These are phyloP conservation scores for Cheilosia vernalis DNA, from an alignment of 2,888 invertebrate genomes.

Conservation along the genomic window DNA sequence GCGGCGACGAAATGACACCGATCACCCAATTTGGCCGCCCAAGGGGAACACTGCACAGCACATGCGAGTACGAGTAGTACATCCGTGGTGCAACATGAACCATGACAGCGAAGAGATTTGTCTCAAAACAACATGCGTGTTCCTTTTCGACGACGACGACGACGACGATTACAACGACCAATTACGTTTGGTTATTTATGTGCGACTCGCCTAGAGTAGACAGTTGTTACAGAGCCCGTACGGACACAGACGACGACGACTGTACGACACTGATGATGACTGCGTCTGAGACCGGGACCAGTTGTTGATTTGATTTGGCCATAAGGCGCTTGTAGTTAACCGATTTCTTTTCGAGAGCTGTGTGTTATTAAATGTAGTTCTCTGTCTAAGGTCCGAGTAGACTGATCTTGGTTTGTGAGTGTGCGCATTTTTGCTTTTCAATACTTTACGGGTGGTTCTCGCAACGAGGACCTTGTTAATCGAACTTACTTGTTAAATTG, in stretches of 20 bases:
- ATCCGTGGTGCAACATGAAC: constrained; percentile 69
- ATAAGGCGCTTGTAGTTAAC: constrained; percentile 53
- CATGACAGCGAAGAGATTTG: constrained; percentile 67
- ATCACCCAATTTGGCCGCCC: constrained; percentile 61
- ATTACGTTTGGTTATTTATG: constrained; percentile 66
- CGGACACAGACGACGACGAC: constrained; percentile 28
- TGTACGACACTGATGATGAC: constrained; percentile 42
- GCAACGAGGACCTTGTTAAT: constrained; percentile 22
- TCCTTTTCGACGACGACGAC: constrained; percentile 25
- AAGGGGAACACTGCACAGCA: constrained; percentile 40
- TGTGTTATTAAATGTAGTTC: constrained; percentile 46
- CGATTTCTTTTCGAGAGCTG: constrained; percentile 46
- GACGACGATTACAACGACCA: constrained; percentile 43
- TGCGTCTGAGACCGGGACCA: constrained; percentile 30
- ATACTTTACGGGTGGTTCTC: constrained; percentile 44
- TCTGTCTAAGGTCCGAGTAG: constrained; percentile 22
- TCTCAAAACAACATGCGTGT: constrained; percentile 66
- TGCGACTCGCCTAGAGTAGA: constrained; percentile 59
- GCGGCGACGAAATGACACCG: constrained; percentile 57
- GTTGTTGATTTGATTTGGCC: constrained; percentile 64
- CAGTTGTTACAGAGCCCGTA: constrained; percentile 44
- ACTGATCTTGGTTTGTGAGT: constrained; percentile 38
- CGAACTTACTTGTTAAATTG: constrained; percentile 52
- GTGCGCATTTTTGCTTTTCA: constrained; percentile 27
- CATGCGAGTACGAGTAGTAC: constrained; percentile 23